Percentiles rank a stretch among this genome's conserved stretches.
Conservation (phyloP, 2,113 vertebrate genomes). For the Dasyornis broadbenti region DNA sequence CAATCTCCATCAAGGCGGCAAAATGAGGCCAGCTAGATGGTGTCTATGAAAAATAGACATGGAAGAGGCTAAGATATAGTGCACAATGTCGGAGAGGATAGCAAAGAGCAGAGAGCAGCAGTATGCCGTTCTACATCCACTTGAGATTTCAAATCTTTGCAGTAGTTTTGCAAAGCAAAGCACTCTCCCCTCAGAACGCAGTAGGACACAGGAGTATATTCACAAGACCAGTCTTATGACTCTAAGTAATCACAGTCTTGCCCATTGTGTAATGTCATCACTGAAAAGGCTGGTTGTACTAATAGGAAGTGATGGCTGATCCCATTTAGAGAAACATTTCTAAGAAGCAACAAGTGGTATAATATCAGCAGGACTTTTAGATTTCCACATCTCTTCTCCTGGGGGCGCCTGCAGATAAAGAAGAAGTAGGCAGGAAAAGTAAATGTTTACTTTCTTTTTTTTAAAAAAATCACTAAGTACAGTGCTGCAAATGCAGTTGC, state of each 20-base stretch:
- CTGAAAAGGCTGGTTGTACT: conserved; percentile 66
- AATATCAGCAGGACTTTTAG: conserved; percentile 45
- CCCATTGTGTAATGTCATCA: conserved; percentile 25
- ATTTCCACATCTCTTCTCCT: conserved; percentile 37
- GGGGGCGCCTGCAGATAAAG: conserved; percentile 9
- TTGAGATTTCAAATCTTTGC: conserved; percentile 31
- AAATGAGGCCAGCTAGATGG: not conserved
- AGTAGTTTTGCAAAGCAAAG: conserved; percentile 49
- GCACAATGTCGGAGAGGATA: not conserved
- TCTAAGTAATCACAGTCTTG: conserved; percentile 64
- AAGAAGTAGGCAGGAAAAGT: not conserved
- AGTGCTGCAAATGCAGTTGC: not conserved
- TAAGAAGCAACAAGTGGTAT: conserved; percentile 8
- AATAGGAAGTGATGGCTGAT: conserved; percentile 73
- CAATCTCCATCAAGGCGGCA: not conserved
- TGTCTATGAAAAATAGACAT: not conserved
- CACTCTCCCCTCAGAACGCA: not conserved
- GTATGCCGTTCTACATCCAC: not conserved
- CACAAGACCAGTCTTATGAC: conserved; percentile 60
- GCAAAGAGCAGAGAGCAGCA: not conserved
- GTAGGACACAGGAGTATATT: conserved; percentile 31
- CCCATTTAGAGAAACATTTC: conserved; percentile 60
- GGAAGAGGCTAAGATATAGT: not conserved
- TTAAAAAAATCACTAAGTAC: not conserved
- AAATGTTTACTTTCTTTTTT: conserved; percentile 15